Evolutionary conservation across 1,140 invertebrate genomes (phyloP), one percentile per base, ranked within the genome.

Genomic region (Drosophila melanica): DNA sequence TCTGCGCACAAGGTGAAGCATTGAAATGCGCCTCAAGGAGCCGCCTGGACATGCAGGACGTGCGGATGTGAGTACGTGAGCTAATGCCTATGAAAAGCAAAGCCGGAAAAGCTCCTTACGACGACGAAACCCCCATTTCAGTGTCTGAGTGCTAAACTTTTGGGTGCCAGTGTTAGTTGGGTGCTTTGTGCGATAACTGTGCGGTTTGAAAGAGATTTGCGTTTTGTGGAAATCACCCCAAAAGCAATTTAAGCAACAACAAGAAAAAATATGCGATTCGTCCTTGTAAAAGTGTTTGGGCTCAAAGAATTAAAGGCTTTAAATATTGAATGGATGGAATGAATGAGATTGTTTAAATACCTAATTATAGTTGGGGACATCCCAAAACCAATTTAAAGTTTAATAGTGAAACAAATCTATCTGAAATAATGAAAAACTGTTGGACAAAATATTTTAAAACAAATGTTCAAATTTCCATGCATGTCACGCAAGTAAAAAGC

Each of bases 151-250:
- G 58, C 45, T 54, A 64, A 85, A 85, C 55, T 85, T 85, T 73
- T 50, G 39, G 57, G 30, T 54, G 48, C 53, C 48, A 66, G 63
- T 47, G 63, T 59, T 73, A 54, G 63, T 74, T 79, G 33, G 68
- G 45, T 50, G 41, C 64, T 79, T 81, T 62, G 50, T 67, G 70
- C 70, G 27, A 76, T 64, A 68, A 37, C 47, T 44, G 9, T 58
- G 81, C 60, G 73, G 72, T 63, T 72, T 79, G 74, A 85, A 80
- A 71, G 44, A 45, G 57, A 79, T 84, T 84, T 84, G 44, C 69
- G 42, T 73, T 84, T 84, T 84, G 47, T 60, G 20, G 48, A 51
- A 45, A 44, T 65, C 33, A 50, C 12, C 44, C 30, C 44, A 35
- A 42, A 73, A 58, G 63, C 63, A 48, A 81, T 81, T 82, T 63